Conservation (phyloP, 2,888 invertebrate genomes). For the Trilocha varians region DNA sequence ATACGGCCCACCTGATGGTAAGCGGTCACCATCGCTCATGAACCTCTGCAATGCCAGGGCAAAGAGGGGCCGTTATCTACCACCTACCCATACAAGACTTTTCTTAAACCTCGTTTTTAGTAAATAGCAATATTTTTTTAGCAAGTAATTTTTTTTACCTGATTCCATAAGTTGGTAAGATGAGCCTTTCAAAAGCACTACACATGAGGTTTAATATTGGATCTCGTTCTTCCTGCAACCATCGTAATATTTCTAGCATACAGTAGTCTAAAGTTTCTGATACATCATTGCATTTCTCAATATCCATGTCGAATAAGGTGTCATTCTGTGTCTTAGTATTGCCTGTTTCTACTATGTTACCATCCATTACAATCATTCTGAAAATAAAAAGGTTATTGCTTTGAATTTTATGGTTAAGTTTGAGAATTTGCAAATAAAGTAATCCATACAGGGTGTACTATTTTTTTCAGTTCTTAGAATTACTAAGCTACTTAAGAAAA, state of each 20-base stretch:
- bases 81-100: too few species aligned
- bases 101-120: too few species aligned
- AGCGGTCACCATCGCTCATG: too few species aligned
- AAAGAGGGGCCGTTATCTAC: too few species aligned
- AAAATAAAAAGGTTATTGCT: conserved; percentile 16
- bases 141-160: conserved; percentile 44
- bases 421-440: too few species aligned
- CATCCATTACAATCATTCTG: conserved; percentile 83
- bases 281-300: conserved; percentile 60
- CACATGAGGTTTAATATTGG: conserved; percentile 75
- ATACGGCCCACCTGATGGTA: too few species aligned
- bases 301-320: conserved; percentile 73
- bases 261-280: conserved; percentile 79
- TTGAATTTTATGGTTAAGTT: not conserved
- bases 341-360: conserved; percentile 71
- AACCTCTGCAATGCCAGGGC: too few species aligned
- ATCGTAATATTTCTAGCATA: conserved; percentile 81
- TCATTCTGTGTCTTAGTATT: conserved; percentile 53
- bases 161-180: conserved; percentile 88
- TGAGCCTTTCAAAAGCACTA: conserved; percentile 82
- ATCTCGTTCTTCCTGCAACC: conserved; percentile 76
- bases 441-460: too few species aligned
- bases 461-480: too few species aligned
- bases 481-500: too few species aligned
- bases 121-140: too few species aligned